These are phyloP conservation scores for Trissolcus japonicus DNA, from an alignment of 2,888 invertebrate genomes.

Conservation along the genomic window DNA sequence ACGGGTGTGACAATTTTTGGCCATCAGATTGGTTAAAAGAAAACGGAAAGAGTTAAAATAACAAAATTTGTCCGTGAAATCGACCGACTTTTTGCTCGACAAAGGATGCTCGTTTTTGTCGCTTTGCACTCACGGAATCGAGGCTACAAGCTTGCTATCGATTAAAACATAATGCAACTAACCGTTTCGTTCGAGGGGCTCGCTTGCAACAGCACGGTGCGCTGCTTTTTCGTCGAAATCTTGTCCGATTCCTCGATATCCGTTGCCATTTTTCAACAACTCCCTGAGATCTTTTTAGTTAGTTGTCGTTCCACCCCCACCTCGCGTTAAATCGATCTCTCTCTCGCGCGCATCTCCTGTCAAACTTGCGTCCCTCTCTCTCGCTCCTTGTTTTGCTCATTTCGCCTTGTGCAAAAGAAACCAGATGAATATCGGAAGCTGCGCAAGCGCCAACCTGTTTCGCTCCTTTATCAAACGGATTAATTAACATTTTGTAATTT, in stretches of 20 bases:
- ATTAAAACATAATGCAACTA: slow-evolving; percentile 22
- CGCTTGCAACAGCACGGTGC: slow-evolving; percentile 48
- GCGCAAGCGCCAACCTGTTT: background rate
- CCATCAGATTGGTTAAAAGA: background rate
- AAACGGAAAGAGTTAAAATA: slow-evolving; percentile 1
- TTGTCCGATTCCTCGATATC: slow-evolving; percentile 72
- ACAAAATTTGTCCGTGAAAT: slow-evolving; percentile 28
- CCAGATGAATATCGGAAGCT: background rate
- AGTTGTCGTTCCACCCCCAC: background rate
- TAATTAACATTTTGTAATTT: background rate
- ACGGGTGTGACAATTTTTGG: too few relatives aligned
- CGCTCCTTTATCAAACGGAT: background rate
- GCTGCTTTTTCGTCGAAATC: slow-evolving; percentile 69
- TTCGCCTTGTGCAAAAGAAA: too few relatives aligned
- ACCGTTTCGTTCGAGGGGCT: slow-evolving; percentile 44
- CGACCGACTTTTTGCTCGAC: slow-evolving; percentile 13
- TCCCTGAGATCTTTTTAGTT: slow-evolving; percentile 22
- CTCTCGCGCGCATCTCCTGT: background rate
- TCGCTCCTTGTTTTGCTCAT: too few relatives aligned
- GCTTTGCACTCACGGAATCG: background rate
- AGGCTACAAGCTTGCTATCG: background rate
- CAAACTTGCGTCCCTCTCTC: too few relatives aligned
- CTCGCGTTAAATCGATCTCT: background rate
- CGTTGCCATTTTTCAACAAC: slow-evolving; percentile 69
- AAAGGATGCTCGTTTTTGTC: background rate